These are phyloP conservation scores for Saimiri boliviensis DNA, from an alignment of 2,113 vertebrate genomes.

Conservation along the genomic window DNA sequence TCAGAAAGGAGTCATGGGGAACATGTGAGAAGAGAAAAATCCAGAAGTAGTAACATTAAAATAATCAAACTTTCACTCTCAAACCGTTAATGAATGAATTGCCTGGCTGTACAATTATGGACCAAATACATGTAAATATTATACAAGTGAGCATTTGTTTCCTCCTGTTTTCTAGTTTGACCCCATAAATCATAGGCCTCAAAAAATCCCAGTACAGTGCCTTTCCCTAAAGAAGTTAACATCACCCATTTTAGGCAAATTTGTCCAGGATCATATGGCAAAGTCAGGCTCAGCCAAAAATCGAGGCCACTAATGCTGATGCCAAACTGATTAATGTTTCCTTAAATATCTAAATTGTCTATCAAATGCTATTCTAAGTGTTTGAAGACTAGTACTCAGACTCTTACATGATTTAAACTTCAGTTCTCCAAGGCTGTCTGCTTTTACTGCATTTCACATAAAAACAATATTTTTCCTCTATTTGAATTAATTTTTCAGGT, in stretches of 20 bases:
- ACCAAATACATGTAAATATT: neutral
- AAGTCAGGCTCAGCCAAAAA: slow-evolving; percentile 8
- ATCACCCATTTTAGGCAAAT: neutral
- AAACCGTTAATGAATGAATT: neutral
- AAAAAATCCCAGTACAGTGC: neutral
- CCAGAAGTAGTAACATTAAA: neutral
- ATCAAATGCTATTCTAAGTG: neutral
- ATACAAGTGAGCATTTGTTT: neutral
- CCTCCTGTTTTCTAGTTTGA: neutral
- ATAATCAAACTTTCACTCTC: neutral
- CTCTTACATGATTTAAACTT: neutral
- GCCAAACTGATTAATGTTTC: neutral
- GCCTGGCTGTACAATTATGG: neutral
- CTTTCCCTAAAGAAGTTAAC: neutral
- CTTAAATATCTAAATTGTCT: neutral
- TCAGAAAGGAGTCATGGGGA: neutral
- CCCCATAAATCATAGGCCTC: neutral
- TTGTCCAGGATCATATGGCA: neutral
- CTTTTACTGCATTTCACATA: neutral
- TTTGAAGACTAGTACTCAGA: neutral
- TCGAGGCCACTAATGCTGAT: neutral
- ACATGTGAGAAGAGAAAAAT: neutral
- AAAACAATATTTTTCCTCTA: neutral
- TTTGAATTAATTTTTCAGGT: neutral
- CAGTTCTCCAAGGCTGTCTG: neutral